Evolutionary conservation across 2,113 vertebrate species (phyloP), one percentile per base, ranked within the genome.

Genomic region (Nesoenas mayeri): DNA sequence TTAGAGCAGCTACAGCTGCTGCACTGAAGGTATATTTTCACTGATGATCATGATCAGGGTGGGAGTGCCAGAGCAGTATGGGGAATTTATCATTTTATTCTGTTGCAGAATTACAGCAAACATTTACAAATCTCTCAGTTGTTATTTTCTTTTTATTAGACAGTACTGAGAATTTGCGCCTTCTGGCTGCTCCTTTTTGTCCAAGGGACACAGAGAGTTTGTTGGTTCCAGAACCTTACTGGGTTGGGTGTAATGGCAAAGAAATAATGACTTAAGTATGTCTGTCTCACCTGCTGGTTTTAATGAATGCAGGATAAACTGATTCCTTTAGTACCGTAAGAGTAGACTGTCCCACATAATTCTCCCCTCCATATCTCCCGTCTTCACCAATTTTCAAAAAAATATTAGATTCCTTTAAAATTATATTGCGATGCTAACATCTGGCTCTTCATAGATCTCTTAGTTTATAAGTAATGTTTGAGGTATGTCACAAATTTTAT

Each of bases 1-100:
- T 96, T 97, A 98, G 94, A 97, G 90, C 92, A 95, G 82, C 89
- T 97, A 95, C 96, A 97, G 97, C 98, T 98, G 97, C 97, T 97
- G 94, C 81, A 79, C 97, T 91, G 83, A 94, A 98, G 92, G 96
- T 97, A 89, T 93, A 96, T 96, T 97, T 95, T 97, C 87, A 87
- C 93, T 56, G 32, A 84, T 91, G 93, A 84, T 91, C 92, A 91
- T 96, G 89, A 96, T 96, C 93, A 86, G 75, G 94, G 79, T 91
- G 61, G 78, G 91, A 95, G 32, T 88, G 61, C 79, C 72, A 62
- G 56, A 66, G 88, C 44, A 95, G 73, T 69, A 80, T 77, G 77
- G 85, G 84, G 79, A 96, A 88, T 95, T 95, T 93, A 96, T 84
- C 73, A 86, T 82, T 97, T 94, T 87, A 93, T 95, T 96, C 95